Conservation (phyloP, 1,140 invertebrate genomes). For the Drosophila bipectinata region DNA sequence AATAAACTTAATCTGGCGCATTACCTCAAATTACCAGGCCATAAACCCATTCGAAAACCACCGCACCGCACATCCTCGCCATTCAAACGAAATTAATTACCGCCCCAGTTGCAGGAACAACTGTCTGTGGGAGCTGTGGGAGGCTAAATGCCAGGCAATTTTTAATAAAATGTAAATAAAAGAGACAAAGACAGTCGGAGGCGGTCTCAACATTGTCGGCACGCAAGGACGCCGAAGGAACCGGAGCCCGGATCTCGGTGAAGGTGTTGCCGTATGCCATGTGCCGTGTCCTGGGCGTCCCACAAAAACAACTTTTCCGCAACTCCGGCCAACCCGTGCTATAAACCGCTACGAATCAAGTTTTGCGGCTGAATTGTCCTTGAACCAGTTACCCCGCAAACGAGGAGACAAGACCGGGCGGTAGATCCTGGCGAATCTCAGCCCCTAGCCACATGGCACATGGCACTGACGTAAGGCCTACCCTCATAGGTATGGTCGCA, state of each 20-base stretch:
- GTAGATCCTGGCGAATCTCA: background rate
- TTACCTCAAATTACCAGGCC: slow-evolving; percentile 45
- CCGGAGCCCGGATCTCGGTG: slow-evolving; percentile 29
- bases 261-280: slow-evolving; percentile 60
- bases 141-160: slow-evolving; percentile 44
- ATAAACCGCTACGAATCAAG: slow-evolving; percentile 66
- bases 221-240: slow-evolving; percentile 60
- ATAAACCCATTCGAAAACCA: slow-evolving; percentile 30
- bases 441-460: slow-evolving; percentile 19
- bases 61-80: background rate
- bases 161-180: slow-evolving; percentile 72
- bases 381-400: slow-evolving; percentile 63
- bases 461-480: slow-evolving; percentile 25
- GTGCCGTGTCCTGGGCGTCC: slow-evolving; percentile 47
- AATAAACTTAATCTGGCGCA: slow-evolving; percentile 34
- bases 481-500: background rate
- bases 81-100: slow-evolving; percentile 64
- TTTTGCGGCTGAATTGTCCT: slow-evolving; percentile 68
- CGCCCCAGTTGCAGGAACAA: slow-evolving; percentile 38
- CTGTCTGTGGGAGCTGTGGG: slow-evolving; percentile 29
- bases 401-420: slow-evolving; percentile 13
- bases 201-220: slow-evolving; percentile 51
- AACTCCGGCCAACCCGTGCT: slow-evolving; percentile 47
- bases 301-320: slow-evolving; percentile 32
- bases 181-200: slow-evolving; percentile 28